phyloP scores from a whole-genome alignment of 2,113 vertebrate species.

The rat (Rattus norvegicus) region DNA sequence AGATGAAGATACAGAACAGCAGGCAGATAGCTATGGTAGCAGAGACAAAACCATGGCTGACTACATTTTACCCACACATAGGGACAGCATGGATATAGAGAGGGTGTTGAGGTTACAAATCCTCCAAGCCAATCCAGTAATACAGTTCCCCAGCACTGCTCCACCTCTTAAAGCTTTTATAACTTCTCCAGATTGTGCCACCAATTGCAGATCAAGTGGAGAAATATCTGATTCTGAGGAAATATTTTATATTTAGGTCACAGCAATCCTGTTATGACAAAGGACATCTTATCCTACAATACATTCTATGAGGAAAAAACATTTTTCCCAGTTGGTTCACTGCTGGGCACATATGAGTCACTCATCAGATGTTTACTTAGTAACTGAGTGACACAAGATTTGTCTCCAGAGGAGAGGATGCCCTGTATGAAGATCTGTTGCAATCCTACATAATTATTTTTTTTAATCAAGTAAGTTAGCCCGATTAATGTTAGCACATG shows the following conservation, averaged over 20 bases:
- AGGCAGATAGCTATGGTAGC: not conserved
- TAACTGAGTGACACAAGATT: not conserved
- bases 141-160: no score
- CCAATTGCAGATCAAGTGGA: not conserved
- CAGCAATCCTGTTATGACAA: not conserved
- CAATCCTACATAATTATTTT: not conserved
- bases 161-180: not conserved
- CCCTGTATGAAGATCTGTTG: not conserved
- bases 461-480: not conserved
- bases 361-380: not conserved
- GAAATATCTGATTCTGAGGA: no score
- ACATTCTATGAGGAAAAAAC: not conserved
- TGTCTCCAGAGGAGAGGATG: slow-evolving; percentile 43
- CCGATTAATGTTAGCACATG: not conserved
- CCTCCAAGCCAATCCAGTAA: not conserved
- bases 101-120: no score
- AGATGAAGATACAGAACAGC: not conserved
- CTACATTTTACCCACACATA: not conserved
- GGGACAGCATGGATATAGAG: not conserved
- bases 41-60: not conserved
- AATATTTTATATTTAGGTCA: not conserved
- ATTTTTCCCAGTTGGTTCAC: not conserved
- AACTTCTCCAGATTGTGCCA: not conserved
- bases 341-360: not conserved
- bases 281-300: not conserved